Conservation (phyloP, 2,113 vertebrate species). For the Microtus montanus region DNA sequence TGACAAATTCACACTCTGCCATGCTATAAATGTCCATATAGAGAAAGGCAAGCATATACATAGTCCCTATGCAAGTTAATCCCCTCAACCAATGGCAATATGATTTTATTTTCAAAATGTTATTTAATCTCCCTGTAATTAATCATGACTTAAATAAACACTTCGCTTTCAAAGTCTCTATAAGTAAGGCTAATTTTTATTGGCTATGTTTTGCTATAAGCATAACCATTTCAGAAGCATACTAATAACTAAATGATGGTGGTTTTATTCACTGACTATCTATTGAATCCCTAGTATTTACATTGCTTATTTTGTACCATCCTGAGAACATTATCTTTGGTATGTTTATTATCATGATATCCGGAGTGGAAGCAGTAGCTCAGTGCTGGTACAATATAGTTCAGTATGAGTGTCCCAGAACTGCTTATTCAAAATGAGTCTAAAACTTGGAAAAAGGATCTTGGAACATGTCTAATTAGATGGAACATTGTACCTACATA, state of each 20-base stretch:
- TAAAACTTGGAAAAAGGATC: neutral
- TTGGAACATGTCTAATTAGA: neutral
- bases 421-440: neutral
- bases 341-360: neutral
- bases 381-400: neutral
- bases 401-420: neutral
- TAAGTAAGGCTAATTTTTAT: neutral
- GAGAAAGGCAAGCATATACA: neutral
- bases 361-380: neutral
- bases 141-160: neutral
- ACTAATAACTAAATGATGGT: neutral
- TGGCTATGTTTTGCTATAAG: neutral
- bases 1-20: neutral
- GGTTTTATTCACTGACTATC: neutral
- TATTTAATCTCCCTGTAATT: neutral
- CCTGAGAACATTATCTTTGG: neutral
- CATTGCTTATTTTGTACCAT: neutral
- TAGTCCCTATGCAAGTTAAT: neutral
- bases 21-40: neutral
- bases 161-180: neutral
- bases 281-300: neutral
- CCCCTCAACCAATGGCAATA: neutral
- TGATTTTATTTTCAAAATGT: conserved; percentile 24
- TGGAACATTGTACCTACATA: neutral
- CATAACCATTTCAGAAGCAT: neutral